These are phyloP conservation scores for Cotesia typhae DNA, from an alignment of 1,140 invertebrate genomes.

Conservation along the genomic window DNA sequence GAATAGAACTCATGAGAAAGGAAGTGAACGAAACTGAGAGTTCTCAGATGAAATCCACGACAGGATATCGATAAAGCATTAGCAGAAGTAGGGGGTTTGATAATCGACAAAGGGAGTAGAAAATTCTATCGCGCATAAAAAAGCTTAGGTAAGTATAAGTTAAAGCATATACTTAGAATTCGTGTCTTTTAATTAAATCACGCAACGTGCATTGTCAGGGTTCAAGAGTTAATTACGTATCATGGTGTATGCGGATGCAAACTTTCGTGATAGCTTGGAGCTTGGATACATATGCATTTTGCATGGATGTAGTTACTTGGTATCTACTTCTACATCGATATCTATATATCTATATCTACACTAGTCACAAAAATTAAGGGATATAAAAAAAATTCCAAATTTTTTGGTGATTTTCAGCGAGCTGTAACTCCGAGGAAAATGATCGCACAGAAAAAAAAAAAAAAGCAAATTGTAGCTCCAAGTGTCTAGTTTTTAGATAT, in stretches of 20 bases:
- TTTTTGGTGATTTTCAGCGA: too few species aligned
- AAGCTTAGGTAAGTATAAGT: neutral
- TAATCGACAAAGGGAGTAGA: conserved; percentile 18
- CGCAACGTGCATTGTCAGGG: conserved; percentile 27
- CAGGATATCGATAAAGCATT: conserved; percentile 25
- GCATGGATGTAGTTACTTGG: neutral
- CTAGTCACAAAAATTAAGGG: too few species aligned
- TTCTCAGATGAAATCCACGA: conserved; percentile 8
- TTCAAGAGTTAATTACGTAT: conserved; percentile 26
- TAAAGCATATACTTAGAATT: conserved; percentile 12
- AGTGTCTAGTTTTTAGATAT: too few species aligned
- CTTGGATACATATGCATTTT: conserved; percentile 1
- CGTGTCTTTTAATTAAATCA: conserved; percentile 39
- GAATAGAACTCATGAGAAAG: conserved; percentile 30
- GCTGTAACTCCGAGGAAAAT: too few species aligned
- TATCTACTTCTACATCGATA: neutral
- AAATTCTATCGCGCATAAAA: neutral
- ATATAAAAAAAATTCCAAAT: too few species aligned
- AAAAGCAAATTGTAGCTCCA: too few species aligned
- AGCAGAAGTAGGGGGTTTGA: neutral
- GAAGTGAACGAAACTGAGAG: conserved; percentile 33
- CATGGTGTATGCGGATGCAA: conserved; percentile 18
- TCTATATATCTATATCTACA: too few species aligned
- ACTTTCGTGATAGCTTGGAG: conserved; percentile 26
- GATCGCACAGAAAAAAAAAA: too few species aligned